phyloP scores from a whole-genome alignment of 2,888 invertebrate genomes.

The Griposia aprilina region DNA sequence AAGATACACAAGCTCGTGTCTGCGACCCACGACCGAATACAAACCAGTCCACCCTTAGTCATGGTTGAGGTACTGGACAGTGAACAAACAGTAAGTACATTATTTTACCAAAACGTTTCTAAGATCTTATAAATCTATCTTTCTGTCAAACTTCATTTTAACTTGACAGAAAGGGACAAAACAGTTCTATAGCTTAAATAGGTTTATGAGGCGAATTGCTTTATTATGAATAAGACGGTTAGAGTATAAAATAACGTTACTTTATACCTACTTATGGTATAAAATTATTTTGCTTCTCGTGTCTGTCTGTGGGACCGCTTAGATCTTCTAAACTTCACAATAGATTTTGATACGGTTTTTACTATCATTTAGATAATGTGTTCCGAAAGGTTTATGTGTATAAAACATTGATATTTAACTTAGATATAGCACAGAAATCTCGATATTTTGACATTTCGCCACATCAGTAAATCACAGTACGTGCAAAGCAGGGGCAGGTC shows the following conservation, averaged over 20 bases:
- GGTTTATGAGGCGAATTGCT: no score
- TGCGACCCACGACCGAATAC: conserved; percentile 73
- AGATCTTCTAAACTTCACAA: not conserved
- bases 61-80: conserved; percentile 85
- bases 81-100: conserved; percentile 73
- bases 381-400: not conserved
- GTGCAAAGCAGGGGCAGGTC: not conserved
- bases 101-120: no score
- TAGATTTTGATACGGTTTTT: not conserved
- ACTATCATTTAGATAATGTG: not conserved
- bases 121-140: no score
- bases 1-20: conserved; percentile 74
- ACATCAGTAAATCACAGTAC: not conserved
- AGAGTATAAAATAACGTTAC: not conserved
- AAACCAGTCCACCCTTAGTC: conserved; percentile 80
- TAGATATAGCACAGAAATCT: not conserved
- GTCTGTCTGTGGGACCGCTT: not conserved
- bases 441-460: not conserved
- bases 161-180: no score
- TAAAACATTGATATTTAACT: not conserved
- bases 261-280: no score
- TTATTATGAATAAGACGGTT: no score
- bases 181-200: no score
- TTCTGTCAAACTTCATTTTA: no score
- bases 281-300: not conserved